Evolutionary conservation across 92 coral and sea anemone species (phyloP).

Genomic region (Virgularia gustaviana): DNA sequence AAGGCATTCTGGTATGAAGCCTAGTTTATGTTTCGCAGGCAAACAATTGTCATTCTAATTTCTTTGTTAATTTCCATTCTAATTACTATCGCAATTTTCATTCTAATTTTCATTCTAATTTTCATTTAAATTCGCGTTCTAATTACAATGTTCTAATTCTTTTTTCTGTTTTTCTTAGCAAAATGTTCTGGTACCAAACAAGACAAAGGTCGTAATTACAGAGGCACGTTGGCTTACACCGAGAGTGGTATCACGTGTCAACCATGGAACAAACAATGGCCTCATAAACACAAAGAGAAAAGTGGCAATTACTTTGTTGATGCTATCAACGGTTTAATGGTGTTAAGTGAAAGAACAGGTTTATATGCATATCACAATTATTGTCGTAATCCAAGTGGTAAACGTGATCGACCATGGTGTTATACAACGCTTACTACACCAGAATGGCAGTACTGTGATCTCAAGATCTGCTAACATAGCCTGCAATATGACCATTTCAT

Average conservation of each 20-base stretch:
- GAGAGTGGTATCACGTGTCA: slow-evolving; percentile 79
- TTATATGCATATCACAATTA: slow-evolving; percentile 58
- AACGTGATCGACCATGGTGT: slow-evolving; percentile 85
- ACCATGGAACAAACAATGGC: slow-evolving; percentile 92
- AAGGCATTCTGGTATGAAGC: slow-evolving; percentile 60
- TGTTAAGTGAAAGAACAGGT: not conserved
- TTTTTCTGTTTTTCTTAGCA: slow-evolving; percentile 1
- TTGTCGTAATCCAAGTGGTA: slow-evolving; percentile 86
- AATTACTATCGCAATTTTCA: too few species aligned
- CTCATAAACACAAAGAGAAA: slow-evolving; percentile 64
- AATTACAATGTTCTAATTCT: too few species aligned
- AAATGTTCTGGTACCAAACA: slow-evolving; percentile 60
- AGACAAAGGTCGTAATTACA: slow-evolving; percentile 71
- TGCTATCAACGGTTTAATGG: slow-evolving; percentile 63
- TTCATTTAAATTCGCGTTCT: too few species aligned
- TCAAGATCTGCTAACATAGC: slow-evolving; percentile 60
- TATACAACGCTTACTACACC: slow-evolving; percentile 76
- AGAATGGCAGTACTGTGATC: slow-evolving; percentile 89
- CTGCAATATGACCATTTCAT: too few species aligned
- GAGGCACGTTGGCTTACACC: slow-evolving; percentile 78
- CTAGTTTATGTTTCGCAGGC: not conserved
- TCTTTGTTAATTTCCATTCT: not conserved
- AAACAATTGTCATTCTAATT: not conserved
- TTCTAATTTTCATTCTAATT: too few species aligned
- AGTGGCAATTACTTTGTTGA: slow-evolving; percentile 31